A percentile compares a stretch with the other conserved stretches of the same genome.
Evolutionary conservation across 2,113 vertebrate genomes (phyloP).

Genomic region (Petromus typicus): DNA sequence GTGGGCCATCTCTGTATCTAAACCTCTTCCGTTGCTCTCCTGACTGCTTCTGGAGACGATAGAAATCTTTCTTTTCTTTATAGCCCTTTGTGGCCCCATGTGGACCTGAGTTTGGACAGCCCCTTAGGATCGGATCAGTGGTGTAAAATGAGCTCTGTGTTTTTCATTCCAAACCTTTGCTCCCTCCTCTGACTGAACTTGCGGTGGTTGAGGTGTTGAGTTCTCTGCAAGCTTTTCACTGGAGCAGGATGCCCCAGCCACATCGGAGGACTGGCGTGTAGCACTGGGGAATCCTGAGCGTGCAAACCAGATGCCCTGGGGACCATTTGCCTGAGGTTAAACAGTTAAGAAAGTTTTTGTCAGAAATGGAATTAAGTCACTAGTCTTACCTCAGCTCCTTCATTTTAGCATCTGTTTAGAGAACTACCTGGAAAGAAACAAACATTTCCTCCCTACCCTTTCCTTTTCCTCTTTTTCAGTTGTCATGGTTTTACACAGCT

Average conservation of each 20-base stretch:
- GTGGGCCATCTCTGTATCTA: not conserved
- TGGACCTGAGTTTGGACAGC: not conserved
- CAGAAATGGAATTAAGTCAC: not conserved
- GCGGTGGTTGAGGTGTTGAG: not conserved
- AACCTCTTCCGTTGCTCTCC: not conserved
- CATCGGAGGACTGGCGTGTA: not conserved
- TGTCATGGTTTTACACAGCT: constrained; percentile 71
- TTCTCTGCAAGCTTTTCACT: not conserved
- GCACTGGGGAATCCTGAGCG: not conserved
- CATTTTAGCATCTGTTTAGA: constrained; percentile 22
- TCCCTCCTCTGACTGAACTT: not conserved
- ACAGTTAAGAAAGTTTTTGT: constrained; percentile 52
- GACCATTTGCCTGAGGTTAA: constrained; percentile 25
- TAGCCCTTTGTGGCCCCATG: not conserved
- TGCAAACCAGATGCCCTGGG: not conserved
- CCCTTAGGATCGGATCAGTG: not conserved
- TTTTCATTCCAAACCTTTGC: not conserved
- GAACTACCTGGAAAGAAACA: constrained; percentile 34
- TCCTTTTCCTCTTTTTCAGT: not conserved
- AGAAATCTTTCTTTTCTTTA: not conserved
- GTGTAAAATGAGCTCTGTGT: not conserved
- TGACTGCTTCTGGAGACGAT: not conserved
- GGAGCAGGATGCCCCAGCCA: not conserved
- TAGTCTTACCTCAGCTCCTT: not conserved
- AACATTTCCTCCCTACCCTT: constrained; percentile 70